phyloP scores from a whole-genome alignment of 2,113 vertebrate genomes.

The Ramphastos sulfuratus region DNA sequence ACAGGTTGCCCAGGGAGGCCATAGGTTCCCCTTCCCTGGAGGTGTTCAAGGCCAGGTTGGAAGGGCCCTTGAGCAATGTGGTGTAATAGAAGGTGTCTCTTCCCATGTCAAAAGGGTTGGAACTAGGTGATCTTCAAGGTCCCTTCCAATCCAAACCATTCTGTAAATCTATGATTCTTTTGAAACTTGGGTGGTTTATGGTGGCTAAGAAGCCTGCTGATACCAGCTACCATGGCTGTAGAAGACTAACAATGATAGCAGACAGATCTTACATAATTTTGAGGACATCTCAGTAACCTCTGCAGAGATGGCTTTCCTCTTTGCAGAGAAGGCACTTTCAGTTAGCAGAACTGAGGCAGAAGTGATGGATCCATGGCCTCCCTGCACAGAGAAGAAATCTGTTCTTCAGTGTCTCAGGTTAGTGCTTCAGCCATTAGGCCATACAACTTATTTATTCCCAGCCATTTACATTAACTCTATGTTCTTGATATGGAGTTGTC shows the following conservation, averaged over 20 bases:
- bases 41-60: too few species aligned
- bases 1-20: too few species aligned
- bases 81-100: too few species aligned
- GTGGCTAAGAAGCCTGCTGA: neutral
- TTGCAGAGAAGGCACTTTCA: neutral
- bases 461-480: neutral
- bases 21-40: too few species aligned
- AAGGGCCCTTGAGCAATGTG: too few species aligned
- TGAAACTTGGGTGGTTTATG: neutral
- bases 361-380: neutral
- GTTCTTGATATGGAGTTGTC: neutral
- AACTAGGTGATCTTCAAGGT: too few species aligned
- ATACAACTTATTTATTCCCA: neutral
- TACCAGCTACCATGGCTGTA: neutral
- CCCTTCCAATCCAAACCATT: too few species aligned
- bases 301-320: neutral
- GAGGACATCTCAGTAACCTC: neutral
- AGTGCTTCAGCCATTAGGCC: neutral
- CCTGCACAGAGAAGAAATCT: neutral
- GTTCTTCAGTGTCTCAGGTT: neutral
- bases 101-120: too few species aligned
- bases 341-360: neutral
- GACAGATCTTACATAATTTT: neutral
- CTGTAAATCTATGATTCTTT: neutral
- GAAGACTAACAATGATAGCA: neutral